A percentile compares a stretch with the other conserved stretches of the same genome.
phyloP scores from a whole-genome alignment of 2,797 vertebrate species.

The Sebastes hubbsi region DNA sequence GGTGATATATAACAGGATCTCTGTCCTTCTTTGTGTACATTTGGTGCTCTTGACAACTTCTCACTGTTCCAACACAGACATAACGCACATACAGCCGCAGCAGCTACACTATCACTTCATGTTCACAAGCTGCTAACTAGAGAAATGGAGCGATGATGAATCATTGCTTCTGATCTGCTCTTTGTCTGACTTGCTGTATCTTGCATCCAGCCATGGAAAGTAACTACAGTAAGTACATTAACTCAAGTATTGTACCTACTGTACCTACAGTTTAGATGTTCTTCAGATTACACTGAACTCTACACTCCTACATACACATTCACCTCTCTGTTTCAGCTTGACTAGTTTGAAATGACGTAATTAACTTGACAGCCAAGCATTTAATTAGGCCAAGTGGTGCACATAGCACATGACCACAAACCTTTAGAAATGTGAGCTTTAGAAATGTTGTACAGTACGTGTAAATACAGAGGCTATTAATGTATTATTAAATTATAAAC shows the following conservation, averaged over 20 bases:
- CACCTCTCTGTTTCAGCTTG: constrained; percentile 6
- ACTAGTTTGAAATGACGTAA: background rate
- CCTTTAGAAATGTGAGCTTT: background rate
- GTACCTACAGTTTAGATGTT: too few species aligned
- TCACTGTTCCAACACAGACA: background rate
- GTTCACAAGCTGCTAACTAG: too few species aligned
- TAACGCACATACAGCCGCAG: background rate
- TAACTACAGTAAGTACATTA: too few species aligned
- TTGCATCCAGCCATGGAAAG: too few species aligned
- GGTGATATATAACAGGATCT: background rate
- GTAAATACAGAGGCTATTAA: background rate
- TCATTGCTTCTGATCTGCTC: too few species aligned
- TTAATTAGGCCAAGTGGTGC: constrained; percentile 11
- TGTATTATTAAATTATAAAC: too few species aligned
- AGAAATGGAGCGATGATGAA: too few species aligned
- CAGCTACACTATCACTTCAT: too few species aligned
- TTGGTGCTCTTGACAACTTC: background rate
- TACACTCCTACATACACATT: background rate
- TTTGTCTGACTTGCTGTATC: too few species aligned
- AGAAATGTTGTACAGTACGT: background rate
- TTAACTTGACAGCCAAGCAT: constrained; percentile 3
- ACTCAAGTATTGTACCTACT: too few species aligned
- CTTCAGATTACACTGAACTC: too few species aligned
- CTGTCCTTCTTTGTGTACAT: background rate
- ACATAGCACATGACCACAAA: constrained; percentile 4